These are phyloP conservation scores for Atta texana DNA, from an alignment of 1,140 invertebrate species.

Conservation along the genomic window DNA sequence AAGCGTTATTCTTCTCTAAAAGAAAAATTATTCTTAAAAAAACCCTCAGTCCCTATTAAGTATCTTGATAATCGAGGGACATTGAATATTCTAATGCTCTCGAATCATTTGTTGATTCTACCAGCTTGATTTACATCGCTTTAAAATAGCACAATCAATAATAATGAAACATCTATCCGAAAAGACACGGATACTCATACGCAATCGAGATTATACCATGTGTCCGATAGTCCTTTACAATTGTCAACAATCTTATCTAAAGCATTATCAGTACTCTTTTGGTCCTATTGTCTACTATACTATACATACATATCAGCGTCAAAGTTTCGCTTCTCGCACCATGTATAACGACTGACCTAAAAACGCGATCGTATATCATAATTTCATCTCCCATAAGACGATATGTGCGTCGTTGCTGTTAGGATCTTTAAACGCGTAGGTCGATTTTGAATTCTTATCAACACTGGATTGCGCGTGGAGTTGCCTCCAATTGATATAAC, in stretches of 20 bases:
- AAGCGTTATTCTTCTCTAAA: slow-evolving; percentile 18
- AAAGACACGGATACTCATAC: slow-evolving; percentile 43
- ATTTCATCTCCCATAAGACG: slow-evolving; percentile 96
- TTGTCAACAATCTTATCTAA: slow-evolving; percentile 25
- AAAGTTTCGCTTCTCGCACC: slow-evolving; percentile 55
- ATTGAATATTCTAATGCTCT: slow-evolving; percentile 31
- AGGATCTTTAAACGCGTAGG: slow-evolving; percentile 86
- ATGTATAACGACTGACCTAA: slow-evolving; percentile 45
- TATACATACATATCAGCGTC: slow-evolving; percentile 27
- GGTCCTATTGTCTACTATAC: slow-evolving; percentile 64
- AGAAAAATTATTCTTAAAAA: slow-evolving; percentile 31
- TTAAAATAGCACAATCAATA: slow-evolving; percentile 37
- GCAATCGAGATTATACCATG: slow-evolving; percentile 2
- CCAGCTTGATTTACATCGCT: not conserved
- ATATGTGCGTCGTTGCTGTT: slow-evolving; percentile 94
- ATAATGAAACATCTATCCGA: slow-evolving; percentile 44
- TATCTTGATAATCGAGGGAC: slow-evolving; percentile 13
- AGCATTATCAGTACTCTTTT: slow-evolving; percentile 54
- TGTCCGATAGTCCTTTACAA: slow-evolving; percentile 20
- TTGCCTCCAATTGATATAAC: slow-evolving; percentile 94
- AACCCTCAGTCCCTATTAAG: not conserved
- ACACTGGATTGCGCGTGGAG: slow-evolving; percentile 78
- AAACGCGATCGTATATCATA: slow-evolving; percentile 87
- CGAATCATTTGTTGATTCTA: not conserved
- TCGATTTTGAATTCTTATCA: slow-evolving; percentile 81